Evolutionary conservation across 1,140 invertebrate genomes (phyloP), one percentile per base, ranked within the genome.

Genomic region (Drosophila yakuba): DNA sequence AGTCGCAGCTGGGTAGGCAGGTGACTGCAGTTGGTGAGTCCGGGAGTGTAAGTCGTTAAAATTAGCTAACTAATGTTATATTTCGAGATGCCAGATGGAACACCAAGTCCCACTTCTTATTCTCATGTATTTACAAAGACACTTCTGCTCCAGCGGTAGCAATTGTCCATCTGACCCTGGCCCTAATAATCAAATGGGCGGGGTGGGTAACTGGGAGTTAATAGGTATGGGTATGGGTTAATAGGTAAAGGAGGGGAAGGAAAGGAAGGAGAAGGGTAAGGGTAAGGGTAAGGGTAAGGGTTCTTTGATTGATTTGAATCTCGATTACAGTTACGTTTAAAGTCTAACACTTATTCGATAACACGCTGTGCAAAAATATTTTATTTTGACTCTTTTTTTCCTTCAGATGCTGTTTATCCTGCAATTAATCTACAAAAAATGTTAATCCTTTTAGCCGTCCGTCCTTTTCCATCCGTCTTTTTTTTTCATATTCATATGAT

Each of bases 291-390:
- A 4, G 62, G 57, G 20, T 20, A 59, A 43, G 62, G 59, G 55
- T 38, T 15, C 38, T 54, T 76, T 67, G 66, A 72, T 72, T 72
- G 66, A 72, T 72, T 72, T 41, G 28, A 71, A 71, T 72, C 63
- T 77, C 75, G 78, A 57, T 66, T 88, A 72, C 78, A 74, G 15
- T 80, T 83, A 59, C 59, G 66, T 80, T 68, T 89, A 77, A 80
- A 62, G 63, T 72, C 83, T 88, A 88, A 89, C 80, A 88, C 83
- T 88, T 88, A 88, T 63, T 60, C 55, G 74, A 68, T 86, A 88
- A 88, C 84, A 88, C 85, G 60, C 84, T 84, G 84, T 88, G 84
- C 84, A 88, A 88, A 88, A 88, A 88, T 88, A 88, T 88, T 77
- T 66, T 35, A 39, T 56, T 59, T 61, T 59, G 1, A 51, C 36